Evolutionary conservation across 2,113 vertebrate species (phyloP).

Genomic region (Nasalis larvatus): DNA sequence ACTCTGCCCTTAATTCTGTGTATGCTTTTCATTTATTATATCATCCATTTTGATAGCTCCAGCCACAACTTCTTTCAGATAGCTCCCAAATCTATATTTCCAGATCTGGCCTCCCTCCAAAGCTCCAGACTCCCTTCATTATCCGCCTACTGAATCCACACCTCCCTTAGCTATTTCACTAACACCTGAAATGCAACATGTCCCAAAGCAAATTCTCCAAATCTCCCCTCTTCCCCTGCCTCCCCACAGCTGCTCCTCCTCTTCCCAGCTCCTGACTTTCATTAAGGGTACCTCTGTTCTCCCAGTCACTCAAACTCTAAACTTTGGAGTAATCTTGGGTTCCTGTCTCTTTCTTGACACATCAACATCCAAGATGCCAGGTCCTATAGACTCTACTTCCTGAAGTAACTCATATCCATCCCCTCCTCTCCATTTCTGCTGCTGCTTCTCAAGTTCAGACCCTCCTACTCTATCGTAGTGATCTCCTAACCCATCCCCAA

Average conservation of each 20-base stretch:
- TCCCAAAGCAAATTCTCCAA: conserved; percentile 43
- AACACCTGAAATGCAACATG: conserved; percentile 67
- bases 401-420: not conserved
- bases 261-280: conserved; percentile 11
- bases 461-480: not conserved
- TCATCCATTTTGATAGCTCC: conserved; percentile 56
- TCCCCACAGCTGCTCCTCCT: conserved; percentile 46
- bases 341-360: not conserved
- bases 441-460: not conserved
- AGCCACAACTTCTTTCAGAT: conserved; percentile 60
- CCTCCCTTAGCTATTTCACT: conserved; percentile 59
- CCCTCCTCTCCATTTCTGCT: not conserved
- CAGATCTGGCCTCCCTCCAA: conserved; percentile 60
- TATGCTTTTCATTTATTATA: conserved; percentile 59
- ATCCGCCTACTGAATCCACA: conserved; percentile 56
- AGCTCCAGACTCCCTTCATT: conserved; percentile 40
- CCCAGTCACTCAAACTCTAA: not conserved
- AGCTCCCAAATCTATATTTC: conserved; percentile 59
- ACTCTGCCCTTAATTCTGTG: conserved; percentile 9
- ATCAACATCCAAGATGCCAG: not conserved
- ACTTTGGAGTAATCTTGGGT: not conserved
- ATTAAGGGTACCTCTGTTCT: not conserved
- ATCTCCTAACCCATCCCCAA: not conserved
- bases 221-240: conserved; percentile 46
- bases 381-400: not conserved